phyloP scores from a whole-genome alignment of 2,113 vertebrate species.

The Sturnus vulgaris region DNA sequence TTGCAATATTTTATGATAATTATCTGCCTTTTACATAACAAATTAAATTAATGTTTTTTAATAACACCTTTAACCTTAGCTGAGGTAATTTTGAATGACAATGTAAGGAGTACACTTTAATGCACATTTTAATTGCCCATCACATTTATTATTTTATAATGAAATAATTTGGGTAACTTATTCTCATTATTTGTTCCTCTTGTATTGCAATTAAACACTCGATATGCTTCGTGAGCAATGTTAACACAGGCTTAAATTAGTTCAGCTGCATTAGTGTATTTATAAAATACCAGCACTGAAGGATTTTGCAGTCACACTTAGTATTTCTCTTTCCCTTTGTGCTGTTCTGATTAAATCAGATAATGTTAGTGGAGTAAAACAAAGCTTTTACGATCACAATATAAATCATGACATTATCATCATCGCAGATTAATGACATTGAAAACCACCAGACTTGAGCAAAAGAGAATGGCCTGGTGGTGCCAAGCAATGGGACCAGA shows the following conservation, averaged over 20 bases:
- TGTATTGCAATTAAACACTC: conserved; percentile 55
- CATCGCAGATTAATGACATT: not conserved
- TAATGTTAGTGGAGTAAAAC: not conserved
- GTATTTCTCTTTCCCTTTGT: not conserved
- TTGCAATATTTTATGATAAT: conserved; percentile 74
- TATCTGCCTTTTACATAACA: conserved; percentile 57
- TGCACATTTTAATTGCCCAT: conserved; percentile 70
- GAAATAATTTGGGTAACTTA: conserved; percentile 56
- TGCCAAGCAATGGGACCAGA: not conserved
- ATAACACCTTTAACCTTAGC: conserved; percentile 72
- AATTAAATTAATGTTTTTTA: conserved; percentile 77
- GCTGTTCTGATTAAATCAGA: not conserved
- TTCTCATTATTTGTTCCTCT: conserved; percentile 60
- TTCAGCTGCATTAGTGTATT: conserved; percentile 26
- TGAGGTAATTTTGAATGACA: conserved; percentile 67
- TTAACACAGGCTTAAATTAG: conserved; percentile 56
- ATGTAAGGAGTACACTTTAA: conserved; percentile 63
- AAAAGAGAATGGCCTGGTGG: not conserved
- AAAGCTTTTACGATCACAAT: not conserved
- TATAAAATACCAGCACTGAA: conserved; percentile 5
- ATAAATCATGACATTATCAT: not conserved
- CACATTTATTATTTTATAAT: conserved; percentile 69
- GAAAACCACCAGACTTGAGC: not conserved
- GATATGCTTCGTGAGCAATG: conserved; percentile 45
- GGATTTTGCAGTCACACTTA: not conserved